Conservation (phyloP, 2,113 vertebrate genomes). For the Typhlomys cinereus region DNA sequence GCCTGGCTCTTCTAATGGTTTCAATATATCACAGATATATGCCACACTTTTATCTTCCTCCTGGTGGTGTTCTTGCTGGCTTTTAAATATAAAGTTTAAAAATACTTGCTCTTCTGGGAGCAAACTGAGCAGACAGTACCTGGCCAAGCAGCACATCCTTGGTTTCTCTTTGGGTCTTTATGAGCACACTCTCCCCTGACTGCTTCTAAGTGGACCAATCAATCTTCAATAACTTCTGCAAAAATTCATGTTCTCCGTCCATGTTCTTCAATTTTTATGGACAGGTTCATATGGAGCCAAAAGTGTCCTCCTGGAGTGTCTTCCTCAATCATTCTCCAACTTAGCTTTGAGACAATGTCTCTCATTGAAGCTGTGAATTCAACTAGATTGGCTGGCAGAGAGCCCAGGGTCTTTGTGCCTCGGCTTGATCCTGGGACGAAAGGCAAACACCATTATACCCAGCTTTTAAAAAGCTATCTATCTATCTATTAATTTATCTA, state of each 20-base stretch:
- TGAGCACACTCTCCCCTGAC: background rate
- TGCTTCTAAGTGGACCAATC: background rate
- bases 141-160: background rate
- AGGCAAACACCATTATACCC: background rate
- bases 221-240: background rate
- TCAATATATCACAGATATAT: background rate
- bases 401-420: background rate
- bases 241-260: background rate
- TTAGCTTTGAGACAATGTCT: background rate
- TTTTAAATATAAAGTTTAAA: conserved; percentile 19
- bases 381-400: background rate
- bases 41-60: background rate
- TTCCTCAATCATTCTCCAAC: background rate
- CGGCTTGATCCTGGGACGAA: background rate
- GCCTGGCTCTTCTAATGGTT: background rate
- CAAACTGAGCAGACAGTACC: background rate
- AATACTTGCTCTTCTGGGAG: background rate
- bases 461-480: no score
- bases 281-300: background rate
- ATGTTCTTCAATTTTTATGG: background rate
- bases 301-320: background rate
- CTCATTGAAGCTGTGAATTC: background rate
- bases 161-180: background rate
- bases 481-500: no score
- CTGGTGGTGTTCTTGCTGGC: background rate